A percentile compares a stretch with the other conserved stretches of the same genome.
These are phyloP conservation scores for Darevskia mixta DNA, from an alignment of 2,797 vertebrate genomes.

Conservation along the genomic window DNA sequence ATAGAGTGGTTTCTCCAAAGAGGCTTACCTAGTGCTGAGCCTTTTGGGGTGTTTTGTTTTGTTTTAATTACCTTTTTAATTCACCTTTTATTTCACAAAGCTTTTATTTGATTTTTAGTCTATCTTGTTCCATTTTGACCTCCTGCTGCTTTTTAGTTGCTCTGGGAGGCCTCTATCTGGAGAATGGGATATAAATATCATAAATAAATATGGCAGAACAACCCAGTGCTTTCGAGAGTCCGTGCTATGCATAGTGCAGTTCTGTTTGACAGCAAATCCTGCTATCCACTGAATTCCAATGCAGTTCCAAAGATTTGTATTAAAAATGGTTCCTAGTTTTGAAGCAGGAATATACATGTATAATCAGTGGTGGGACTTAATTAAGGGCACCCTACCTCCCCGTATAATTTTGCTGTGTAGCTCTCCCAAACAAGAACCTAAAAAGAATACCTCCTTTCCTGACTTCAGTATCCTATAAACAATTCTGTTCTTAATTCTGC, in stretches of 20 bases:
- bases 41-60: neutral
- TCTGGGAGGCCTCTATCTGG: neutral
- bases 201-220: neutral
- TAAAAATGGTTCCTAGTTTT: neutral
- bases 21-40: neutral
- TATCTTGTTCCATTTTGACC: neutral
- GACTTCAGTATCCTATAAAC: neutral
- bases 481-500: constrained; percentile 4
- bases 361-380: neutral
- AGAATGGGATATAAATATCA: neutral
- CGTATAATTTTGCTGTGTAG: neutral
- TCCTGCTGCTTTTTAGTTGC: neutral
- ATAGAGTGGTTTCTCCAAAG: neutral
- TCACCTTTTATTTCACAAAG: neutral
- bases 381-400: neutral
- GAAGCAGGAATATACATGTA: neutral
- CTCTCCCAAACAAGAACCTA: neutral
- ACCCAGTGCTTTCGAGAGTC: neutral
- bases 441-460: neutral
- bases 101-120: neutral
- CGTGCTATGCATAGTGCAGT: neutral
- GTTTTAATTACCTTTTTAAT: neutral
- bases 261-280: neutral
- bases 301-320: neutral
- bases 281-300: neutral